Evolutionary conservation across 2,888 invertebrate genomes (phyloP), one percentile per base, ranked within the genome.

Genomic region (Dorcus hopei): DNA sequence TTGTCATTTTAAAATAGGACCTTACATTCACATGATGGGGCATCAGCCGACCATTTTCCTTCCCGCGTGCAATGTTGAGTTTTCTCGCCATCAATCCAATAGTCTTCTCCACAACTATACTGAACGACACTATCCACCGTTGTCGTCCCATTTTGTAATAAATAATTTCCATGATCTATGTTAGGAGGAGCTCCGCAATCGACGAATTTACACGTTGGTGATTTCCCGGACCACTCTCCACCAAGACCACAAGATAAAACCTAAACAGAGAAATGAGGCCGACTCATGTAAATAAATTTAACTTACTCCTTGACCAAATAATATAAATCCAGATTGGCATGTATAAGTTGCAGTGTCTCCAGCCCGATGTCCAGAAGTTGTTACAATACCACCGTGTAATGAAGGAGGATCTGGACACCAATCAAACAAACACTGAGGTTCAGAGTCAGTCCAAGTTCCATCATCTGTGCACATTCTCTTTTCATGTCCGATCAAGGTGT

Each of bases 331-430:
- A 61, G 87, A 83, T 71, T 91, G 88, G 69, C 95, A 95, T 3
- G 83, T 82, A 72, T 94, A 95, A 0, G 85, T 87, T 0, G 93
- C 92, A 0, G 88, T 85, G 0, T 91, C 91, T 2, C 93, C 93
- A 3, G 90, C 89, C 61, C 90, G 85, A 65, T 87, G 87, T 2
- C 93, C 92, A 0, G 84, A 85, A 6, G 86, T 84, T 1, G 81
- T 77, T 0, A 93, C 89, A 0, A 85, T 79, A 1, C 92, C 93
- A 0, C 94, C 94, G 6, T 87, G 81, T 2, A 93, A 88, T 38
- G 83, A 82, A 0, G 89, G 89, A 0, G 94, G 93, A 62, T 91
- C 90, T 0, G 92, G 90, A 74, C 95, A 95, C 93, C 94, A 89
- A 78, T 93, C 88, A 73, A 90, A 91, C 49, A 93, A 79, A 75